Evolutionary conservation across 1,140 invertebrate genomes (phyloP), one percentile per base, ranked within the genome.

Genomic region (Cydia splendana): DNA sequence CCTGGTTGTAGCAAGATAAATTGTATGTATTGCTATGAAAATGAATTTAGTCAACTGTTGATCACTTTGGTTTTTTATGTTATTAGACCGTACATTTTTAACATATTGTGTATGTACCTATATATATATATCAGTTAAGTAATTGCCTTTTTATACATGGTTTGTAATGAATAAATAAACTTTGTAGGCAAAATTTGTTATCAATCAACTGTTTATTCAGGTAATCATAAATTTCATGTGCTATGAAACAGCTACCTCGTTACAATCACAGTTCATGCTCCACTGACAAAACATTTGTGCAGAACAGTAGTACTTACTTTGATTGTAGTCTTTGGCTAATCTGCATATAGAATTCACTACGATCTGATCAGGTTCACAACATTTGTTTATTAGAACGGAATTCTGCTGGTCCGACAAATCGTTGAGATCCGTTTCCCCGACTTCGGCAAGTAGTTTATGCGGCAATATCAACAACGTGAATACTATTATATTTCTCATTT

Each of bases 311-410:
- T 84, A 86, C 90, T 89, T 88, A 91, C 91, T 90, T 84, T 95
- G 92, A 81, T 95, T 94, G 67, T 95, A 95, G 76, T 95, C 88
- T 78, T 94, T 92, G 5, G 95, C 91, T 79, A 94, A 89, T 81
- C 94, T 94, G 87, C 96, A 97, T 76, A 91, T 88, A 51, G 92
- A 93, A 79, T 96, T 95, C n/a, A 96, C 87, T 81, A 96, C 94
- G 38, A 97, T 87, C 87, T 97, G 96, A 79, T 95, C 93, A 20
- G 89, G 87, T 84, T 96, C 95, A 90, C 97, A 97, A 87, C 97
- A 97, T 94, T 97, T 97, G 79, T 96, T 95, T 67, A 96, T 94
- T 80, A 90, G 87, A 65, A 95, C 88, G 6, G 82, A 80, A 76
- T 92, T 86, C 53, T 88, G 82, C 79, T 90, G 85, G 76, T 91